A percentile compares a stretch with the other conserved stretches of the same genome.
Evolutionary conservation across 92 coral and sea anemone genomes (phyloP).

Genomic region (Palythoa caribaeorum): DNA sequence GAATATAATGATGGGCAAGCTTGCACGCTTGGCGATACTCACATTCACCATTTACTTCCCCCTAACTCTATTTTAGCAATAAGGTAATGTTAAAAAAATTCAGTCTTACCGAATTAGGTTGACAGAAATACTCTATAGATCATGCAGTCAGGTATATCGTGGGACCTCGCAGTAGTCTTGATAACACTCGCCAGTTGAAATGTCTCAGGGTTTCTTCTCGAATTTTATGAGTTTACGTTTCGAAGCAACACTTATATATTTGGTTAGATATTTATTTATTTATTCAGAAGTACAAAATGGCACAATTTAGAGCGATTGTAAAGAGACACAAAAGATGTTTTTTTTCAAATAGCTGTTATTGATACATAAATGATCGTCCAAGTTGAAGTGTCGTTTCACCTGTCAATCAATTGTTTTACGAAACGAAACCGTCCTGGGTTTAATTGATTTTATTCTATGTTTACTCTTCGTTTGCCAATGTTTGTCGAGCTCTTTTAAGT

Average conservation of each 20-base stretch:
- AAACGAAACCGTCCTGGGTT: neutral
- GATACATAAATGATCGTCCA: neutral
- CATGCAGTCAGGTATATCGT: too few species aligned
- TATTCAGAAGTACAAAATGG: conserved; percentile 23
- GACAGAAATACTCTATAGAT: too few species aligned
- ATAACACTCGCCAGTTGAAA: too few species aligned
- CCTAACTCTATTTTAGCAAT: too few species aligned
- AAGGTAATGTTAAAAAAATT: too few species aligned
- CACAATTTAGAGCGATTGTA: conserved; percentile 38
- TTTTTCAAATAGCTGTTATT: conserved; percentile 16
- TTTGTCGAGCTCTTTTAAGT: neutral
- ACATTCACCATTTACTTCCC: too few species aligned
- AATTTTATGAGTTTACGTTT: neutral
- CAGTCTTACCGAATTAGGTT: too few species aligned
- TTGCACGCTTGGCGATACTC: too few species aligned
- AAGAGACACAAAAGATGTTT: neutral
- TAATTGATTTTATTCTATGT: neutral
- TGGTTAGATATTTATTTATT: conserved; percentile 7
- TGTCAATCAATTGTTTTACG: conserved; percentile 15
- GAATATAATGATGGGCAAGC: too few species aligned
- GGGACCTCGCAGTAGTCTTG: too few species aligned
- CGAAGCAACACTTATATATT: neutral
- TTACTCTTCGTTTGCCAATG: too few species aligned
- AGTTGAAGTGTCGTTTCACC: conserved; percentile 15
- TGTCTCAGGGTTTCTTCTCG: too few species aligned